phyloP scores from a whole-genome alignment of 1,140 invertebrate genomes.

The Harpegnathos saltator region DNA sequence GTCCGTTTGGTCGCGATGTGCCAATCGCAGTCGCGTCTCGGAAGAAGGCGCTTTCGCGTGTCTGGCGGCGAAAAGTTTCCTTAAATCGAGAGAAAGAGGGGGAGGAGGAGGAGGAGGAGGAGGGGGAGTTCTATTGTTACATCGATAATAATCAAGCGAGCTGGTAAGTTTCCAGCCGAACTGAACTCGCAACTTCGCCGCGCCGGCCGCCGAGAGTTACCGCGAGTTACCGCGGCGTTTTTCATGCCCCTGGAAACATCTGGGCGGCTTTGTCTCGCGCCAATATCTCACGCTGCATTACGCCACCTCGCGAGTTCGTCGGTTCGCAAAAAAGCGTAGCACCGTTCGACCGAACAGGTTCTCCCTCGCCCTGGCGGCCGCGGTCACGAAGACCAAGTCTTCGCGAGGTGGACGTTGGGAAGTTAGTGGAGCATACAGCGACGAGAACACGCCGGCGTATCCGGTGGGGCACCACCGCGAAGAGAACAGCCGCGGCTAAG shows the following conservation, averaged over 20 bases:
- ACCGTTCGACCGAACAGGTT: conserved; percentile 34
- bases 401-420: conserved; percentile 28
- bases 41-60: neutral
- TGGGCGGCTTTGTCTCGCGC: neutral
- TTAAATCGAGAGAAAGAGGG: no score
- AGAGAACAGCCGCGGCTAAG: conserved; percentile 43
- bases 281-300: no score
- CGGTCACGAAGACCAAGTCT: conserved; percentile 55
- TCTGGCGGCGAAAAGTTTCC: no score
- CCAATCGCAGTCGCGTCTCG: neutral
- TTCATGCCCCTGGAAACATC: neutral
- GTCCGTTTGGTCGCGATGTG: neutral
- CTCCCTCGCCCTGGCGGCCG: conserved; percentile 20
- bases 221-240: no score
- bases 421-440: conserved; percentile 69
- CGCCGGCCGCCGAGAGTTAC: no score
- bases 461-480: conserved; percentile 53
- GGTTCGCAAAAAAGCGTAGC: conserved; percentile 13
- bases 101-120: no score
- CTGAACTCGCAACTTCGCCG: no score
- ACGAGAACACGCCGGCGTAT: conserved; percentile 51
- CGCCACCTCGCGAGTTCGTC: conserved; percentile 16
- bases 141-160: no score
- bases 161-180: no score
- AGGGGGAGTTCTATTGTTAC: no score